Percentiles rank a stretch among this genome's conserved stretches.
These are phyloP conservation scores for Pelobates cultripes DNA, from an alignment of 2,797 vertebrate species.

Conservation along the genomic window DNA sequence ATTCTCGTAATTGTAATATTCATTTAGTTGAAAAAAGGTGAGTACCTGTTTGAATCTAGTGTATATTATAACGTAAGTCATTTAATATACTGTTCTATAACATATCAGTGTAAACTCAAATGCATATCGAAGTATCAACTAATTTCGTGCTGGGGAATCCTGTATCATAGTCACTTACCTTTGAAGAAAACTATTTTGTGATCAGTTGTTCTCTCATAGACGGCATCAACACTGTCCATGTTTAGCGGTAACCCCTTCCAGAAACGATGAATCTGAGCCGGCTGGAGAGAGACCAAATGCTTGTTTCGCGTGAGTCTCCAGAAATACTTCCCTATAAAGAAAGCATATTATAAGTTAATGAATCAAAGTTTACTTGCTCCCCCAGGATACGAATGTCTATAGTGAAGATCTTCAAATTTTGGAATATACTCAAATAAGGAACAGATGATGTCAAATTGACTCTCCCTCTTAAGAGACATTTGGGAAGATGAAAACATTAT, in stretches of 20 bases:
- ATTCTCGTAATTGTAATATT: too few species aligned
- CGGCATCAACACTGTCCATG: constrained; percentile 88
- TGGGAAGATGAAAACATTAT: constrained; percentile 26
- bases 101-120: too few species aligned
- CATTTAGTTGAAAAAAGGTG: too few species aligned
- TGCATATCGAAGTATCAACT: too few species aligned
- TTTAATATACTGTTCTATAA: too few species aligned
- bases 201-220: constrained; percentile 89
- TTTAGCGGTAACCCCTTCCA: constrained; percentile 91
- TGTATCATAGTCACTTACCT: constrained; percentile 74
- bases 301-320: constrained; percentile 92
- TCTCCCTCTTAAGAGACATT: background rate
- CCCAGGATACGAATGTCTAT: background rate
- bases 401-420: background rate
- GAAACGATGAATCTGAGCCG: constrained; percentile 92
- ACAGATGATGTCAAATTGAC: constrained; percentile 30
- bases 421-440: constrained; percentile 6
- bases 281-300: constrained; percentile 92
- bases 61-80: too few species aligned
- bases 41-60: too few species aligned
- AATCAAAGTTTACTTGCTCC: background rate
- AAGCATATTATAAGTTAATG: constrained; percentile 33
- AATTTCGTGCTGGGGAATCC: background rate
- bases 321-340: constrained; percentile 87
- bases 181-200: constrained; percentile 97